Evolutionary conservation across 92 coral and sea anemone species (phyloP), one percentile per base, ranked within the genome.

Genomic region (Meandrina meandrites): DNA sequence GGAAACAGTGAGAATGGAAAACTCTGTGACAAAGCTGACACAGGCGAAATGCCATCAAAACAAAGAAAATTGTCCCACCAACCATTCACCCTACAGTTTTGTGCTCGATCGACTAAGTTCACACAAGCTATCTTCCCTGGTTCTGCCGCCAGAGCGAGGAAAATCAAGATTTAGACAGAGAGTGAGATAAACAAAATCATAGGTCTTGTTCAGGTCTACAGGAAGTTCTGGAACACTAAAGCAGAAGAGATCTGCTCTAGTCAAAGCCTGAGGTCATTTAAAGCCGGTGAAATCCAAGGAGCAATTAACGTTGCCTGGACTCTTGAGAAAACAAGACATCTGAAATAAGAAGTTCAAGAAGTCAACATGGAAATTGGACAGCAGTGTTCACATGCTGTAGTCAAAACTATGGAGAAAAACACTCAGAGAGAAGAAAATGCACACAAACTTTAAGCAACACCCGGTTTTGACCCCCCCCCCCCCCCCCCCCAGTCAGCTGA

Each of bases 261-360:
- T 62, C 64, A 62, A 19, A 82, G 22, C 62, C 76, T 83, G 17
- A 66, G n/a, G 79, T 56, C 84, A 15, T 82, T 88, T 35, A 88
- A 88, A 71, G 45, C 91, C 5, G 91, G 91, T 22, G 90, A 87
- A 36, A 42, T 79, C 54, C 90, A 87, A 87, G 90, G 86, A 21
- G 90, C 90, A 4, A 75, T 88, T 24, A 88, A 88, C 48, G 78
- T 84, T 40, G 92, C 86, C 53, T 85, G 82, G 92, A 87, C 86
- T 11, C 91, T 74, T 16, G 84, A 74, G 58, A 90, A 90, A 34
- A 28, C 89, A 75, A 37, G 36, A 45, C 60, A 81, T 75, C 74
- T 90, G 22, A 80, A 75, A 81, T 50, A 71, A 42, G 89, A 90
- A 30, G 73, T 86, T 4, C 45, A 86, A 32, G 19, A 86, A 48